Evolutionary conservation across 2,888 invertebrate species (phyloP).

Genomic region (Ochropleura plecta): DNA sequence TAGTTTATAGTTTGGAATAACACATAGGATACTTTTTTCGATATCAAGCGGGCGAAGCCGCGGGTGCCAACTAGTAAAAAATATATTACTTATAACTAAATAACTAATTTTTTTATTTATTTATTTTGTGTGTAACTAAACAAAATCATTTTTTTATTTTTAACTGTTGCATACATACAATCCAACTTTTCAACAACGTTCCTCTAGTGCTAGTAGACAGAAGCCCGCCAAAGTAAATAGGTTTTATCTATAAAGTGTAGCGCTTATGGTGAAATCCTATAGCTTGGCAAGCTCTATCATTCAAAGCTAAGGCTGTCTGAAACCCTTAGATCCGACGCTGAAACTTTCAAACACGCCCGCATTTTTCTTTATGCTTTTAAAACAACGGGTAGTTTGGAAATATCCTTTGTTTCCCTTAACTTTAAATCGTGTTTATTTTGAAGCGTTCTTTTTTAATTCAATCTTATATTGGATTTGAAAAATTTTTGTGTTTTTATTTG

Average conservation of each 20-base stretch:
- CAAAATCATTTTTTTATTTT: not conserved
- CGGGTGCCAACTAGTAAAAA: too few species aligned
- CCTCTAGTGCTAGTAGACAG: conserved; percentile 11
- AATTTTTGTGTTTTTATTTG: not conserved
- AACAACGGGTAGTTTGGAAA: conserved; percentile 65
- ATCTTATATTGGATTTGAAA: conserved; percentile 8
- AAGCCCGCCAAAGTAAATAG: conserved; percentile 51
- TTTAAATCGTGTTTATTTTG: conserved; percentile 50
- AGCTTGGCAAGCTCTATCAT: conserved; percentile 69
- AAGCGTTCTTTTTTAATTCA: conserved; percentile 37
- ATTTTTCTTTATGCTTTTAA: conserved; percentile 69
- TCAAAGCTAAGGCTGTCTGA: conserved; percentile 66
- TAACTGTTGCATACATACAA: conserved; percentile 14
- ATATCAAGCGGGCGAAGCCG: too few species aligned
- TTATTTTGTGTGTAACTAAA: too few species aligned
- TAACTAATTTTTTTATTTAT: too few species aligned
- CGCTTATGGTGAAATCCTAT: conserved; percentile 63
- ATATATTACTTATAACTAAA: too few species aligned
- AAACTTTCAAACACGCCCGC: conserved; percentile 75
- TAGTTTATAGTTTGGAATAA: too few species aligned
- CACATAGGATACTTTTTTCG: too few species aligned
- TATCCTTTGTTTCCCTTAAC: conserved; percentile 60
- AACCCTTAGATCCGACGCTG: conserved; percentile 72
- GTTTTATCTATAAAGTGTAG: conserved; percentile 60
- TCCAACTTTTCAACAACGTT: conserved; percentile 16